Evolutionary conservation across 2,113 vertebrate species (phyloP).

Genomic region (Budorcas taxicolor): DNA sequence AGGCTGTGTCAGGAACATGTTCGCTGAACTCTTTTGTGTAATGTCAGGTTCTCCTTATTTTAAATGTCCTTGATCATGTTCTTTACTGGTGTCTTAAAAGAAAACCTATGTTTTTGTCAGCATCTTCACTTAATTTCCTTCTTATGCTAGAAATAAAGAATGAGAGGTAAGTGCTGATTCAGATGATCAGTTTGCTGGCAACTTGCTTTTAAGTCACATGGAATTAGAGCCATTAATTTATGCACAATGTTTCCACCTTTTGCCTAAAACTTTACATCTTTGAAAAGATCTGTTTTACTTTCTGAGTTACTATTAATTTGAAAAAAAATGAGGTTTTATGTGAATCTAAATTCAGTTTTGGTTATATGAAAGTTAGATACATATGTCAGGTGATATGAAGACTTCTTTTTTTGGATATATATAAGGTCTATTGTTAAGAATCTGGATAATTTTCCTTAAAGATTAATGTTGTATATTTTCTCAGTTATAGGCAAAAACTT

Average conservation of each 20-base stretch:
- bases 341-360: slow-evolving; percentile 22
- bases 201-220: slow-evolving; percentile 37
- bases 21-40: not conserved
- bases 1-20: not conserved
- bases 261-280: slow-evolving; percentile 34
- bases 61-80: not conserved
- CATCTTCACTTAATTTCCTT: not conserved
- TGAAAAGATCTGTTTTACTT: not conserved
- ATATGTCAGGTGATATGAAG: not conserved
- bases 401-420: not conserved
- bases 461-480: not conserved
- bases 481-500: not conserved
- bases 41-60: not conserved
- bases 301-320: not conserved
- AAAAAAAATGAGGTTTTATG: not conserved
- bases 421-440: not conserved
- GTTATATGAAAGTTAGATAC: not conserved
- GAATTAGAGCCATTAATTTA: not conserved
- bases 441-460: not conserved
- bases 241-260: not conserved
- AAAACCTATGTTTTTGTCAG: not conserved
- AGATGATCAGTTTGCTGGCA: not conserved
- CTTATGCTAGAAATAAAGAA: not conserved
- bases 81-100: not conserved
- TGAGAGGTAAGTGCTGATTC: slow-evolving; percentile 34